A percentile compares a stretch with the other conserved stretches of the same genome.
These are phyloP conservation scores for Ceriagrion tenellum DNA, from an alignment of 2,888 invertebrate genomes.

Conservation along the genomic window DNA sequence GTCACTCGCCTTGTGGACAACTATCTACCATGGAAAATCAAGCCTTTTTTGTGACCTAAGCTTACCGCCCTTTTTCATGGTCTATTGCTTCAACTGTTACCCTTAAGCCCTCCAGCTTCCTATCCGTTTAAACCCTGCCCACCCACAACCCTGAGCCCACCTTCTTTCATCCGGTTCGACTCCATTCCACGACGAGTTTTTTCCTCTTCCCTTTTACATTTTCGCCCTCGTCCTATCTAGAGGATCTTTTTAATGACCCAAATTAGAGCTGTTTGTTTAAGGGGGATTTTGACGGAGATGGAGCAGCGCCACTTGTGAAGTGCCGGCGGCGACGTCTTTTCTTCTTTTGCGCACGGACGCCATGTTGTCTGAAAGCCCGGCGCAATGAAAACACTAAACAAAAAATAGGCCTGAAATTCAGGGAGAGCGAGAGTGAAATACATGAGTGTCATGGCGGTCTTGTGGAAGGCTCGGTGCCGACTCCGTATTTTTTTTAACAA, in stretches of 20 bases:
- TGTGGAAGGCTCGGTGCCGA: not conserved
- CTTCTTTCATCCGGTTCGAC: not conserved
- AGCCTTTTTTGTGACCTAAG: no score
- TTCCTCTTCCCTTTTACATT: not conserved
- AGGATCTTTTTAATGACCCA: slow-evolving; percentile 51
- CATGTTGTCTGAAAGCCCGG: slow-evolving; percentile 9
- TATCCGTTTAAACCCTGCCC: not conserved
- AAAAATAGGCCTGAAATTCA: not conserved
- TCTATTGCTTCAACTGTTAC: no score
- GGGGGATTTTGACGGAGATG: not conserved
- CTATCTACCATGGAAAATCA: no score
- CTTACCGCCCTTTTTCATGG: no score
- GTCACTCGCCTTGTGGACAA: no score
- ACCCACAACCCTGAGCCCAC: not conserved
- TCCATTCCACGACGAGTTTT: not conserved
- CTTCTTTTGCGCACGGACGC: not conserved
- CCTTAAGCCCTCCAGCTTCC: no score
- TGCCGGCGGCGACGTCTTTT: not conserved
- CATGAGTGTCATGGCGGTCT: not conserved
- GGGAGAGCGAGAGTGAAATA: not conserved
- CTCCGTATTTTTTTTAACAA: not conserved
- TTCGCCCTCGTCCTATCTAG: not conserved
- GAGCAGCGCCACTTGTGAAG: not conserved
- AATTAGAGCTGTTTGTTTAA: slow-evolving; percentile 52
- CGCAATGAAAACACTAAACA: not conserved